Conservation (phyloP, 53 echinoderm and acorn worm genomes). For the Apostichopus leukothele region DNA sequence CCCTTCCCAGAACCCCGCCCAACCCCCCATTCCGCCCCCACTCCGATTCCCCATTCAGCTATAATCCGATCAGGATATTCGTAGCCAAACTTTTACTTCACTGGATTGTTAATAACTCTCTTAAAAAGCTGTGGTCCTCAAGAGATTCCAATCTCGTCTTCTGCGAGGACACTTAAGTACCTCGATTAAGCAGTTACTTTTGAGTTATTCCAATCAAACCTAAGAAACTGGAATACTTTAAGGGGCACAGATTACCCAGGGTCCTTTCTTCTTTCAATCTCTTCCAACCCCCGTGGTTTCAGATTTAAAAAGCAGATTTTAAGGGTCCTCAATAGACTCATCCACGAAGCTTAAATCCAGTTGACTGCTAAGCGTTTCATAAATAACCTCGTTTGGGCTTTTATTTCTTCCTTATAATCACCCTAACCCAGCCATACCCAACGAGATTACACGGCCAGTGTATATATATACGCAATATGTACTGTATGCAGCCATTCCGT, state of each 20-base stretch:
- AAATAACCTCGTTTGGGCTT: conserved; percentile 21
- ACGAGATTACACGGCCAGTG: neutral
- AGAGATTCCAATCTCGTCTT: neutral
- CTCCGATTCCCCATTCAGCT: too few species aligned
- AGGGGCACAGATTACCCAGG: neutral
- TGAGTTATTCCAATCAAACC: neutral
- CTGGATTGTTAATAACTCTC: too few species aligned
- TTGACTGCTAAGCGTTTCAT: conserved; percentile 5
- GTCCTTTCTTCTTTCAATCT: neutral
- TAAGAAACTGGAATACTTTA: neutral
- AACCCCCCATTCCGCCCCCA: too few species aligned
- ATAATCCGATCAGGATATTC: too few species aligned
- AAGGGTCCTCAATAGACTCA: neutral
- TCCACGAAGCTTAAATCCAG: conserved; percentile 27
- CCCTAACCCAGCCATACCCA: neutral
- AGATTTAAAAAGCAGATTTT: conserved; percentile 8
- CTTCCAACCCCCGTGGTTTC: neutral
- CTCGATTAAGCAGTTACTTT: neutral
- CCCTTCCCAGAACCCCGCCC: too few species aligned
- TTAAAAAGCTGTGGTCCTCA: neutral
- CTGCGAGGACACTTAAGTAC: neutral
- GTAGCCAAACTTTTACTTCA: too few species aligned
- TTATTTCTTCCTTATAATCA: neutral
- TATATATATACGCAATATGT: neutral
- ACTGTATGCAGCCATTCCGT: neutral